Evolutionary conservation across 1,140 invertebrate genomes (phyloP), one percentile per base, ranked within the genome.

Genomic region (Protaetia brevitarsis): DNA sequence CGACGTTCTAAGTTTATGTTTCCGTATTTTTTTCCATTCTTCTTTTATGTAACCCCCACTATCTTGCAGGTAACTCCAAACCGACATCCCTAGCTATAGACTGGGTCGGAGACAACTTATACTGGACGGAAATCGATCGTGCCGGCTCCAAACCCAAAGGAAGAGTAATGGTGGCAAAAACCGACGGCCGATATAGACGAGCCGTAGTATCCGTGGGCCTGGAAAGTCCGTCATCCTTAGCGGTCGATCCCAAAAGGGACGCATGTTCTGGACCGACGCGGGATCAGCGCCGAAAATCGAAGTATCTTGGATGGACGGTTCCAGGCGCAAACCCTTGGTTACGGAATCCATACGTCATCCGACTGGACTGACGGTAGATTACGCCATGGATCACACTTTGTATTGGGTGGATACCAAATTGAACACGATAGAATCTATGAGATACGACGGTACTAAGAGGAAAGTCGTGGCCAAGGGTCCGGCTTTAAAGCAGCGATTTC

Each of bases 321-420:
- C 88, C 0, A 91, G 92, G 74, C 82, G 95, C 3, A 83, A 89
- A 66, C 85, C 89, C 0, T 74, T 99, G 1, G 88, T 98, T 1
- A 87, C 86, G 0, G 90, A 91, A 34, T 82, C 84, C 66, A 86
- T 99, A 4, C 85, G 91, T 6, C 89, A 90, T 73, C 96, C 96
- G 0, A 88, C 92, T 1, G 94, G 94, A 0, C 74, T 99, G 0
- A 85, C 93, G 0, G 89, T 99, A 23, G 97, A 99, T 77, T 92
- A 91, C 72, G 86, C 90, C 0, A 93, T 93, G 86, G 89, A 92
- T 64, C 92, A 96, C 73, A 83, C 90, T 0, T 81, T 99, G 1
- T 99, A 95, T 77, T 99, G 96, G 96, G 93, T 91, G 0, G 97
- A 99, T 78, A 90, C 89, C 0, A 99, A 98, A 77, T 79, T 96